Evolutionary conservation across 2,797 vertebrate genomes (phyloP).

Genomic region (Helicolenus hilgendorfi): DNA sequence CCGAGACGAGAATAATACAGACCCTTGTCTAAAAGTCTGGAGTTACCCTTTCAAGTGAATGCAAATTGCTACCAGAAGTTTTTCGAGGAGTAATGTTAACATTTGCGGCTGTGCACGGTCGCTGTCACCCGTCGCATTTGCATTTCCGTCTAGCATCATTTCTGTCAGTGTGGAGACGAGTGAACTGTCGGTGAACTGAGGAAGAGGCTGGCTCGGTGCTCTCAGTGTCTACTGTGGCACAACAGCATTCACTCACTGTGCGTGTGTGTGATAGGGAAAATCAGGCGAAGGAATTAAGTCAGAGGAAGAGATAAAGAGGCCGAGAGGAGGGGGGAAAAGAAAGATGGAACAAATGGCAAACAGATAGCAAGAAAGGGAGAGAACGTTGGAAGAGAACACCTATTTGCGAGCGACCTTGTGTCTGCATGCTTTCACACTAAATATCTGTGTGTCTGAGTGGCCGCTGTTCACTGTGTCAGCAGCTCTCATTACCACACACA

Average conservation of each 20-base stretch:
- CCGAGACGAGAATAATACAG: constrained; percentile 65
- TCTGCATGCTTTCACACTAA: constrained; percentile 44
- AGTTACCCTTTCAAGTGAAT: constrained; percentile 70
- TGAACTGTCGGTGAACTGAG: constrained; percentile 86
- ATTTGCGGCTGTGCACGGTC: constrained; percentile 48
- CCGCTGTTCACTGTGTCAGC: constrained; percentile 74
- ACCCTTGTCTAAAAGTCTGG: constrained; percentile 69
- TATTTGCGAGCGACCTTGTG: constrained; percentile 43
- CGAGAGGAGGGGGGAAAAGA: constrained; percentile 11
- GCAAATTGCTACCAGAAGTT: constrained; percentile 75
- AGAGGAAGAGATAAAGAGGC: constrained; percentile 40
- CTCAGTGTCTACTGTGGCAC: constrained; percentile 57
- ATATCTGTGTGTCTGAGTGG: constrained; percentile 65
- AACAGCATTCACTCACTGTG: constrained; percentile 41
- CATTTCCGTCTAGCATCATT: constrained; percentile 79
- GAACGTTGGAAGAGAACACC: constrained; percentile 15
- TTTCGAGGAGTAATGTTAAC: constrained; percentile 51
- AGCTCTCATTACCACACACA: constrained; percentile 66
- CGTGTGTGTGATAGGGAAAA: constrained; percentile 52
- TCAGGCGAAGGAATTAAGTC: constrained; percentile 64
- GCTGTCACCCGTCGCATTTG: constrained; percentile 76
- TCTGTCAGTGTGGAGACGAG: constrained; percentile 71
- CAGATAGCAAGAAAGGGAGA: background rate
- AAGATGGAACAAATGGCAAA: constrained; percentile 48
- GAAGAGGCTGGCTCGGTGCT: constrained; percentile 65